phyloP scores from a whole-genome alignment of 1,140 invertebrate genomes.

The Leptopilina boulardi region DNA sequence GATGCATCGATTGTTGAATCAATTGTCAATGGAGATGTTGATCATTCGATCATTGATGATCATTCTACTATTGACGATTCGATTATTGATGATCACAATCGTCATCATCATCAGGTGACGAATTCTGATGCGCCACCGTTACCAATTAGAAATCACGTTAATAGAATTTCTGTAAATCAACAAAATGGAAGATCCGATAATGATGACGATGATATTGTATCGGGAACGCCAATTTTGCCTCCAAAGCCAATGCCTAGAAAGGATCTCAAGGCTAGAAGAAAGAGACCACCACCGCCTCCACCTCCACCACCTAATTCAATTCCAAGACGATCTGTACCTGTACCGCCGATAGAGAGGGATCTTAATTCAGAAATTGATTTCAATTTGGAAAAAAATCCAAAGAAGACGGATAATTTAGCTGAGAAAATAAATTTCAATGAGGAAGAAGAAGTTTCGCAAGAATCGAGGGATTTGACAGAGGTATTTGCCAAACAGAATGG shows the following conservation, averaged over 20 bases:
- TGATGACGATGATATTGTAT: neutral
- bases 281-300: slow-evolving; percentile 74
- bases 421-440: too few species aligned
- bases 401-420: neutral
- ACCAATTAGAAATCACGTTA: slow-evolving; percentile 66
- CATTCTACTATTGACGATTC: too few species aligned
- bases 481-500: too few species aligned
- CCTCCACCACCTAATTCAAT: slow-evolving; percentile 41
- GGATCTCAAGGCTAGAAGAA: slow-evolving; percentile 66
- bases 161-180: slow-evolving; percentile 60
- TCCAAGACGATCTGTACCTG: slow-evolving; percentile 43
- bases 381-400: too few species aligned
- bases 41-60: slow-evolving; percentile 30
- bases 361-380: neutral
- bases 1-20: slow-evolving; percentile 66
- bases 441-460: too few species aligned
- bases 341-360: neutral
- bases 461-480: too few species aligned
- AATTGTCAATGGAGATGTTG: slow-evolving; percentile 58
- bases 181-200: slow-evolving; percentile 27
- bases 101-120: neutral
- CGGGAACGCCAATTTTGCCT: slow-evolving; percentile 56
- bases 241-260: slow-evolving; percentile 71
- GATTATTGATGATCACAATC: too few species aligned
- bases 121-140: slow-evolving; percentile 54